Evolutionary conservation across 2,113 vertebrate genomes (phyloP).

Genomic region (Octodon degus): DNA sequence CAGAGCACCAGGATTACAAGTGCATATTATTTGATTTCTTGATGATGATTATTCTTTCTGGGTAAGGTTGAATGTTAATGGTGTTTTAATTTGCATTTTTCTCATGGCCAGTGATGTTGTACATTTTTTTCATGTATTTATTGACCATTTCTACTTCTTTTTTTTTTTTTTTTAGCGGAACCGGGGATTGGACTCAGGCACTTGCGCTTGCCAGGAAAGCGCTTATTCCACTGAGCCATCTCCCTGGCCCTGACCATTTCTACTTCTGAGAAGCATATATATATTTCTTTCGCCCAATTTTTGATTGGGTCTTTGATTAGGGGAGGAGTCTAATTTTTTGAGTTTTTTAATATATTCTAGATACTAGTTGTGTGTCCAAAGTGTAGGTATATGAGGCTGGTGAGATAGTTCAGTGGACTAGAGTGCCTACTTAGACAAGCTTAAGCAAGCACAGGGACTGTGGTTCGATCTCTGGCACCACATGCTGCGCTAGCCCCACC

Average conservation of each 20-base stretch:
- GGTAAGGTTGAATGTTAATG: not conserved
- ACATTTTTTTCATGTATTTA: not conserved
- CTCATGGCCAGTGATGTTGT: not conserved
- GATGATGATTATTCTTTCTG: not conserved
- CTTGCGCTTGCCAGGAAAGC: too few species aligned
- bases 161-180: too few species aligned
- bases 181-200: too few species aligned
- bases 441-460: too few species aligned
- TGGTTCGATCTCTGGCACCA: too few species aligned
- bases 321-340: not conserved
- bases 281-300: not conserved
- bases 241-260: not conserved
- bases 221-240: too few species aligned
- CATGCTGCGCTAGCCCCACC: too few species aligned
- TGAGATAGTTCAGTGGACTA: too few species aligned
- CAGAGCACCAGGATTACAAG: too few species aligned
- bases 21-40: not conserved
- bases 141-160: not conserved
- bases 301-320: not conserved
- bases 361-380: not conserved
- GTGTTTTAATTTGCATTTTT: not conserved
- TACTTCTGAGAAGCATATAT: not conserved
- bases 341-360: not conserved
- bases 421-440: too few species aligned
- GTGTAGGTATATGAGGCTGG: not conserved